Evolutionary conservation across 2,888 invertebrate species (phyloP), one percentile per base, ranked within the genome.

Genomic region (Drosophila greeni): DNA sequence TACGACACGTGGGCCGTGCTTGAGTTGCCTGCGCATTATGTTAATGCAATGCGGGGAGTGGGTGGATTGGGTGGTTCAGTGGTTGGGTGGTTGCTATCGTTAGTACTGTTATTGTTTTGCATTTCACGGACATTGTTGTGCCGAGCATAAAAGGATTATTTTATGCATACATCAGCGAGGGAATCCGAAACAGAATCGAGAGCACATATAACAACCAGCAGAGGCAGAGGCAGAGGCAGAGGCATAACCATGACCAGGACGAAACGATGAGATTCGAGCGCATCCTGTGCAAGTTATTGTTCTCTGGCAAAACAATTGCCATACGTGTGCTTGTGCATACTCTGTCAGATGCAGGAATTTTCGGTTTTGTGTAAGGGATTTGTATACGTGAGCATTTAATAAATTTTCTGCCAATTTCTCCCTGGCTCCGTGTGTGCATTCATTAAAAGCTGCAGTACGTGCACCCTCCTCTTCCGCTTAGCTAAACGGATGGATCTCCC

Each of bases 51-150:
- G 48, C 20, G 29, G 39, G 26, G 16, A 29, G 14, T 23, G 12
- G 37, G 45, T 12, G 18, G n/a, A 1, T 7, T 2, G 47, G 45
- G 36, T 37, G 49, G 55, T 57, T 52, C n/a, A n/a, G n/a, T 18
- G 12, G 1, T 7, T 2, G 47, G 45, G 36, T 37, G 49, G 55
- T 57, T 52, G 71, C 23, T 60, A 67, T 62, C 75, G 82, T 66
- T 79, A 70, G 84, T 72, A 67, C 72, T 85, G 77, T 81, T 85
- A 80, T 84, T 81, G 84, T 83, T 85, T 85, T 82, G 82, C 82
- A 85, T 85, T 82, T 82, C 81, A 85, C 85, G 81, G 84, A 82
- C 85, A 85, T 85, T 82, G 81, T 82, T 84, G 81, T 85, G 79
- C 79, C 59, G 76, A 79, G 82, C 76, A 82, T 82, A 82, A 82